Evolutionary conservation across 2,888 invertebrate species (phyloP), one percentile per base, ranked within the genome.

Genomic region (Heliconius erato): DNA sequence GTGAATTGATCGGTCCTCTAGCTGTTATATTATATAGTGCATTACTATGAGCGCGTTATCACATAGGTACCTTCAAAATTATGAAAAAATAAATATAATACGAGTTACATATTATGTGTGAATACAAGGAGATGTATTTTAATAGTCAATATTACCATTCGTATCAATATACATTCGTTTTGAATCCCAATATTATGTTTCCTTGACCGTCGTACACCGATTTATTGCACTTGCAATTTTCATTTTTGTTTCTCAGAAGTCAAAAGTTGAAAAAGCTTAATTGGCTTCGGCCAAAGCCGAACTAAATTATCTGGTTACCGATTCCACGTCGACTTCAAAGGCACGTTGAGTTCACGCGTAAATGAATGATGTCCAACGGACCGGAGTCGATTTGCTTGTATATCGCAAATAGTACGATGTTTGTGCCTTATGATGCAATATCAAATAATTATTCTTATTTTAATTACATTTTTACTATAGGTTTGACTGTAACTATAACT

Each of bases 301-400:
- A 67, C 77, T 19, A 77, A 77, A 65, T 77, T 63, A 65, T 44
- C 77, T 77, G 65, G 65, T 65, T 67, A 67, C 40, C 40, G 26
- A 78, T 78, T 67, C 44, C 77, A 78, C 26, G n/a, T 67, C 67
- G 28, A 65, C 67, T 67, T 67, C 77, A 78, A 67, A 78, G 44
- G 77, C 77, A 78, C 44, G 65, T 77, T 40, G 16, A 78, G 67
- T 78, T 65, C 44, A 78, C 77, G 67, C 77, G 44, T 77, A 44
- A 77, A 77, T 63, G 77, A 67, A 65, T 65, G 65, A 67, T 28
- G 26, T 14, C 77, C 65, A 67, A 40, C 44, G 65, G 44, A 63
- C 44, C 11, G 77, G 19, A 65, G 40, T 77, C 40, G 44, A 77
- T 65, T 77, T 77, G 77, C 77, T 77, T 19, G 65, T 59, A 65